Evolutionary conservation across 2,113 vertebrate species (phyloP), one percentile per base, ranked within the genome.

Genomic region (Erythrocercus mccallii): DNA sequence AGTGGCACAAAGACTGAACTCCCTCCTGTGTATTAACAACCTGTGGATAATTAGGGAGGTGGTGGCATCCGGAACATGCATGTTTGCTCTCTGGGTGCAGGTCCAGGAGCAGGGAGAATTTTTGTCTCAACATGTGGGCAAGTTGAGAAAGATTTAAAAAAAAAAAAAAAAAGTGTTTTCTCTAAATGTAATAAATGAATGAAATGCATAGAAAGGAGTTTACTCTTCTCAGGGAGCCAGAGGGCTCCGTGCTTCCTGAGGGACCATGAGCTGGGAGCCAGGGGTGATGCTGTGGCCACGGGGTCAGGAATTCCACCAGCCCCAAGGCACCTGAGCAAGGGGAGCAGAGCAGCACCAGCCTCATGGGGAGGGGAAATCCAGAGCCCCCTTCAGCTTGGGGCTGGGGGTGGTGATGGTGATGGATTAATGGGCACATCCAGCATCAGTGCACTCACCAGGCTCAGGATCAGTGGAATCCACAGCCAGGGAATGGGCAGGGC

Each of bases 401-500:
- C 9, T 40, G 38, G 38, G n/a, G 14, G 10, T 58, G 60, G 38
- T 13, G 58, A 68, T n/a, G n/a, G n/a, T n/a, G n/a, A n/a, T n/a
- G n/a, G n/a, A n/a, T n/a, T n/a, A n/a, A n/a, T n/a, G n/a, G n/a
- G 28, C 28, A 64, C 65, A 9, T 54, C 42, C 31, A 66, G 38
- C 16, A 3, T 25, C 53, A 40, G 5, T 9, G 30, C 21, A 10
- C 38, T 40, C 3, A 4, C 4, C 54, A 24, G 37, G 58, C 20
- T 3, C 30, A 44, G 42, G 18, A 10, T 21, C 65, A 62, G 38
- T 2, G 17, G 40, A 42, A 60, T 5, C 45, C 45, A n/a, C 0
- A 0, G 56, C 28, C 56, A 51, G 24, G 42, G 40, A 40, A 45
- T 1, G 23, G 37, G 12, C 21, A 71, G 0, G 0, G 45, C 15